Percentiles rank a stretch among this genome's conserved stretches.
These are phyloP conservation scores for Plagodis pulveraria DNA, from an alignment of 2,888 invertebrate genomes.

Conservation along the genomic window DNA sequence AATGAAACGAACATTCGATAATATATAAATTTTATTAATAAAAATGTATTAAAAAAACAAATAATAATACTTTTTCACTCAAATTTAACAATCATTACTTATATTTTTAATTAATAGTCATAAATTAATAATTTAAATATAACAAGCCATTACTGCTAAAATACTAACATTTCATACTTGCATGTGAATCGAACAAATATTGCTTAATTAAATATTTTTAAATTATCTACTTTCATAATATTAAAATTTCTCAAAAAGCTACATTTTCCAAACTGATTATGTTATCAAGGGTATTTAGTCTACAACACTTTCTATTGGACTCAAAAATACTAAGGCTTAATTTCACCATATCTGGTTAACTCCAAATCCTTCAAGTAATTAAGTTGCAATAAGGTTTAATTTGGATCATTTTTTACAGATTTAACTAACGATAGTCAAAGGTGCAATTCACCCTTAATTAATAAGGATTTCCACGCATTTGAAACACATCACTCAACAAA, in stretches of 20 bases:
- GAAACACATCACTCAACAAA: no score
- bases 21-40: conserved; percentile 44
- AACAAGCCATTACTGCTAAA: conserved; percentile 6
- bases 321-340: no score
- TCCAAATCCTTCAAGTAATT: no score
- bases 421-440: no score
- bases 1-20: conserved; percentile 30
- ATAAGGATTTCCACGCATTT: no score
- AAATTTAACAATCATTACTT: conserved; percentile 28
- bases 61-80: conserved; percentile 14
- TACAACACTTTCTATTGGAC: no score
- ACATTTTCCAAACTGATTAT: no score
- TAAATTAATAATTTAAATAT: conserved; percentile 28
- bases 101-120: conserved; percentile 29
- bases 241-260: not conserved
- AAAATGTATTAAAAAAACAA: conserved; percentile 27
- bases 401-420: no score
- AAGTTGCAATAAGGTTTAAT: no score
- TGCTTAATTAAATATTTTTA: conserved; percentile 33
- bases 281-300: no score
- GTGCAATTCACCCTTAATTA: no score
- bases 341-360: no score
- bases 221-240: conserved; percentile 23
- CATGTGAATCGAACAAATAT: conserved; percentile 44
- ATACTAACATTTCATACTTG: conserved; percentile 18